Conservation (phyloP, 2,888 invertebrate species). For the Eristalinus sepulchralis region DNA sequence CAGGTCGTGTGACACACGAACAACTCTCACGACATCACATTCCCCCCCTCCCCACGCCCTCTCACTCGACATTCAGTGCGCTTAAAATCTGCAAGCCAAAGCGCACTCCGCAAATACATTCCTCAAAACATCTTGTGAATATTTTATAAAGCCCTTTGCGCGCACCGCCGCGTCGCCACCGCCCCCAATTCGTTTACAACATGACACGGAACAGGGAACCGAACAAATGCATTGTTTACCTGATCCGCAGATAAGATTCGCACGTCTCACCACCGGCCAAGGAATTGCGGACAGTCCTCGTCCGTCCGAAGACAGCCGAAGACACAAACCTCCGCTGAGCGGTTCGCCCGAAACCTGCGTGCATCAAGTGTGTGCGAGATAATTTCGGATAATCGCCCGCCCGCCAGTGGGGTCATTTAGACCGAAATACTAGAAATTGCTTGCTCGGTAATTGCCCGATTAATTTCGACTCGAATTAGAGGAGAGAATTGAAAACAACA, state of each 20-base stretch:
- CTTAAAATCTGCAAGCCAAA: conserved; percentile 26
- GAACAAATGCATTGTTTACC: conserved; percentile 55
- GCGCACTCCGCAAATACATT: conserved; percentile 23
- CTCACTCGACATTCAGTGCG: conserved; percentile 6
- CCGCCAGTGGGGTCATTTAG: conserved; percentile 34
- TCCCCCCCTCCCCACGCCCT: not conserved
- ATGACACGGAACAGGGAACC: conserved; percentile 21
- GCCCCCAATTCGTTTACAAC: conserved; percentile 23
- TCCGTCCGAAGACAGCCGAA: conserved; percentile 25
- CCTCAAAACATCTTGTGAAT: conserved; percentile 30
- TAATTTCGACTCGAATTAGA: conserved; percentile 50
- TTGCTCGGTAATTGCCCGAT: conserved; percentile 51
- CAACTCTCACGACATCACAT: not conserved
- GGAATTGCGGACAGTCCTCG: not conserved
- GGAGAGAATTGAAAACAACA: conserved; percentile 3
- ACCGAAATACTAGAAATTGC: conserved; percentile 57
- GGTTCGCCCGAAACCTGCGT: conserved; percentile 31
- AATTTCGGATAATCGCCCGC: conserved; percentile 59
- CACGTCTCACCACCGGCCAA: not conserved
- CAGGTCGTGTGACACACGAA: not conserved
- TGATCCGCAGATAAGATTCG: conserved; percentile 39
- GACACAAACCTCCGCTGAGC: not conserved
- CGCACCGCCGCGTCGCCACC: not conserved
- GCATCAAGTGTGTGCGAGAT: conserved; percentile 33
- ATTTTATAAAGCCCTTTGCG: conserved; percentile 59